Percentiles rank a stretch among this genome's conserved stretches.
phyloP scores from a whole-genome alignment of 2,888 invertebrate species.

The Phorcus lineatus region DNA sequence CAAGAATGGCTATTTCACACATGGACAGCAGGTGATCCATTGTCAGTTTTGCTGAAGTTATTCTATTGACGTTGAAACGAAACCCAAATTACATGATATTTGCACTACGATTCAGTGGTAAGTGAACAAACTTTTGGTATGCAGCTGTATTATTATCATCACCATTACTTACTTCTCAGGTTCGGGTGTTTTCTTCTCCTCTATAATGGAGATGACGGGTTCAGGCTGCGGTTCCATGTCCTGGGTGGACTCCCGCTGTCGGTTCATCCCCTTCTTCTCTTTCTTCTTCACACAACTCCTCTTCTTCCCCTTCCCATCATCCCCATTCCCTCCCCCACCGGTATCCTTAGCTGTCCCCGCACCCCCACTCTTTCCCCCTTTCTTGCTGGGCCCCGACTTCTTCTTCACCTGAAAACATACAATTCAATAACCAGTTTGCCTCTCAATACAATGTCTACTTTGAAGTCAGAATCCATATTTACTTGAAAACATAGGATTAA shows the following conservation, averaged over 20 bases:
- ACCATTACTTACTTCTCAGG: slow-evolving; percentile 26
- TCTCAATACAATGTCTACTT: too few species aligned
- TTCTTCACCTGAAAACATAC: neutral
- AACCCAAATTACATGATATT: too few species aligned
- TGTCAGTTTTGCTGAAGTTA: too few species aligned
- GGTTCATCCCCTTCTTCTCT: neutral
- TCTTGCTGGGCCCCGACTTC: neutral
- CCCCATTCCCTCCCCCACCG: neutral
- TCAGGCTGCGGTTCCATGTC: slow-evolving; percentile 28
- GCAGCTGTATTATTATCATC: too few species aligned
- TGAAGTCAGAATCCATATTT: too few species aligned
- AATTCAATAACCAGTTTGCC: too few species aligned
- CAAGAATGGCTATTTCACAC: too few species aligned
- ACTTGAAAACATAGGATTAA: too few species aligned
- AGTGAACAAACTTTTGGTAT: too few species aligned
- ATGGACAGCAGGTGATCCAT: too few species aligned
- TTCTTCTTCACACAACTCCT: neutral
- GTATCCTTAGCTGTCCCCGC: neutral
- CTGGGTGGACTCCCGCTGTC: neutral
- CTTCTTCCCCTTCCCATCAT: slow-evolving; percentile 12
- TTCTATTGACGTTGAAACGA: too few species aligned
- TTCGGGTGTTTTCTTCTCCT: slow-evolving; percentile 41
- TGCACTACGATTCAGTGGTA: too few species aligned
- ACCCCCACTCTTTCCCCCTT: neutral
- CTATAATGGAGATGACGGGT: slow-evolving; percentile 32